A percentile compares a stretch with the other conserved stretches of the same genome.
phyloP scores from a whole-genome alignment of 2,797 vertebrate genomes.

The Botia almorhae region DNA sequence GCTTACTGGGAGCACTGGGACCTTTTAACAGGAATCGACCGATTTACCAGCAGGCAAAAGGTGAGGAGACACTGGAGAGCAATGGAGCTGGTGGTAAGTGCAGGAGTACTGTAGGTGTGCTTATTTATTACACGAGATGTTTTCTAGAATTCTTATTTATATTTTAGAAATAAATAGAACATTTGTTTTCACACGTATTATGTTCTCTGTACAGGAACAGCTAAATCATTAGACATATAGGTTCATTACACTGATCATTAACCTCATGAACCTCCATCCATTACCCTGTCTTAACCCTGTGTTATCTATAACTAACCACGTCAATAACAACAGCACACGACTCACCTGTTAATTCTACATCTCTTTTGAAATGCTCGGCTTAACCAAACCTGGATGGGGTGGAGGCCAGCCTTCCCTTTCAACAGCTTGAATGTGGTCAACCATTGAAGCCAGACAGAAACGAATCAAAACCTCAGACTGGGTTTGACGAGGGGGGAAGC shows the following conservation, averaged over 20 bases:
- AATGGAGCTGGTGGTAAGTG: background rate
- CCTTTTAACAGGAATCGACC: background rate
- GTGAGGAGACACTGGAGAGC: background rate
- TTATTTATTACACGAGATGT: background rate
- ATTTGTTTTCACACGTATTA: background rate
- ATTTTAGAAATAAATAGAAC: background rate
- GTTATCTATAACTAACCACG: background rate
- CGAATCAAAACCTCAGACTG: conserved; percentile 26
- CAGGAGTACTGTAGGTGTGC: background rate
- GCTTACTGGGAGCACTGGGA: conserved; percentile 16
- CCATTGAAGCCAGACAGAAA: background rate
- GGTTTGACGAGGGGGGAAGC: background rate
- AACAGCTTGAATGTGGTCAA: background rate
- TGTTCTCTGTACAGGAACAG: background rate
- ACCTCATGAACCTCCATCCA: too few relatives aligned
- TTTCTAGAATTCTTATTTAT: background rate
- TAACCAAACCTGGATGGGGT: background rate
- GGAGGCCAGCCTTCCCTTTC: background rate
- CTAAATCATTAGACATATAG: background rate
- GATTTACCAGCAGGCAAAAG: background rate
- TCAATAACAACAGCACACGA: background rate
- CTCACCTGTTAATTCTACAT: background rate
- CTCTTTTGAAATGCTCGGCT: background rate
- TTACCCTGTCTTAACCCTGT: background rate
- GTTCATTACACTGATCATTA: background rate